Base-by-base conservation (phyloP, 2,797 vertebrate genomes). In the Peromyscus aztecus region DNA sequence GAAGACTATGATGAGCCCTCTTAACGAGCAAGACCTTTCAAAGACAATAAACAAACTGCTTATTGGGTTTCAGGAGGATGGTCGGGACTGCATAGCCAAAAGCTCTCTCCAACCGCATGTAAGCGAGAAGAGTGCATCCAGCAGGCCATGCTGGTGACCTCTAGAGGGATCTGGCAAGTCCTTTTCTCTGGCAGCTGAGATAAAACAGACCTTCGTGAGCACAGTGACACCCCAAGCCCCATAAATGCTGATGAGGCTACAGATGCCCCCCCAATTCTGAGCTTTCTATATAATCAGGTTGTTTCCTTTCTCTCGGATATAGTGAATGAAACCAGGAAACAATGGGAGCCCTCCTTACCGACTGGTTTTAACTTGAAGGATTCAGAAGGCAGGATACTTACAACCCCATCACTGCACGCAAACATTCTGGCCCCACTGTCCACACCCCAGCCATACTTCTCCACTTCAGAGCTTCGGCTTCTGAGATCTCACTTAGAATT, bases 381-480 rank as follows among this genome's bases (percentile, higher is more conserved):
- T n/a, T 83, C 23, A 27, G 73, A 77, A 43, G 76, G 61, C 2
- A 14, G 17, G 29, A 29, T 1, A 0, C 1, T 6, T 1, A 78
- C 27, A 6, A 29, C 67, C 31, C 55, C 61, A 7, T 31, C 40
- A 19, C 0, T 0, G 40, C 9, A 16, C 29, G n/a, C 59, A 21
- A 31, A 46, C 37, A 4, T 7, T 5, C 4, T 0, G 0, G 4
- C 19, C 46, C n/a, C 5, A 29, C 6, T 2, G 34, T 37, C 77
- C 0, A 31, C n/a, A 55, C 49, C 76, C n/a, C 2, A 1, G 6
- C 2, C 0, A 3, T 0, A 1, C 43, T 34, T 2, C 9, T 40
- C 8, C 13, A 10, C 6, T 31, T 21, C 3, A 46, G 12, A 29
- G 43, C 29, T 49, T 75, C 43, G 13, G 24, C 31, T 90, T 34